Evolutionary conservation across 2,113 vertebrate genomes (phyloP).

Genomic region (Riparia riparia): DNA sequence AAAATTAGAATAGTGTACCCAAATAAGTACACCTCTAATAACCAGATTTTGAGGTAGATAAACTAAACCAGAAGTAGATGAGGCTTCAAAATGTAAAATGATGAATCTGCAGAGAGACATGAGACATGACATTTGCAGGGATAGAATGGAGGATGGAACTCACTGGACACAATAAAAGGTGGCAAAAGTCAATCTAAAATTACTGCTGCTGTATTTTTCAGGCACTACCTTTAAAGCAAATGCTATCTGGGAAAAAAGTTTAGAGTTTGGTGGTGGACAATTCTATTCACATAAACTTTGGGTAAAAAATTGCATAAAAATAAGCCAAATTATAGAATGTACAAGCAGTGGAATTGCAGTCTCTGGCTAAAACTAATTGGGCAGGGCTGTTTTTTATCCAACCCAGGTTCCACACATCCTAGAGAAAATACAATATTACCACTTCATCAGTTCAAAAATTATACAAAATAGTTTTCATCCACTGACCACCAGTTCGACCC

Average conservation of each 20-base stretch:
- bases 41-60: neutral
- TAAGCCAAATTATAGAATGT: neutral
- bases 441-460: neutral
- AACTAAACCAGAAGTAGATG: neutral
- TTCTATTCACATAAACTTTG: neutral
- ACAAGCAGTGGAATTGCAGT: neutral
- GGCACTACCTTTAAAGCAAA: neutral
- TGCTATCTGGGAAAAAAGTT: neutral
- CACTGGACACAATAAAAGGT: neutral
- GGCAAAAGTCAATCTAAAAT: neutral
- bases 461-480: neutral
- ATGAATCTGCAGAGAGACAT: neutral
- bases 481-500: neutral
- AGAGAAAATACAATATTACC: neutral
- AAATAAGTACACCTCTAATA: neutral
- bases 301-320: neutral
- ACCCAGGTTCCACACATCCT: neutral
- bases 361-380: neutral
- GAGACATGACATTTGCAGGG: neutral
- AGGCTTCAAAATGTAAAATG: neutral
- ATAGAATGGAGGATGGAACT: neutral
- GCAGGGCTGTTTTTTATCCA: neutral
- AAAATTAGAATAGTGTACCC: neutral
- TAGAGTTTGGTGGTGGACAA: neutral
- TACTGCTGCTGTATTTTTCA: neutral